These are phyloP conservation scores for Anhinga rufa DNA, from an alignment of 2,113 vertebrate species.

Conservation along the genomic window DNA sequence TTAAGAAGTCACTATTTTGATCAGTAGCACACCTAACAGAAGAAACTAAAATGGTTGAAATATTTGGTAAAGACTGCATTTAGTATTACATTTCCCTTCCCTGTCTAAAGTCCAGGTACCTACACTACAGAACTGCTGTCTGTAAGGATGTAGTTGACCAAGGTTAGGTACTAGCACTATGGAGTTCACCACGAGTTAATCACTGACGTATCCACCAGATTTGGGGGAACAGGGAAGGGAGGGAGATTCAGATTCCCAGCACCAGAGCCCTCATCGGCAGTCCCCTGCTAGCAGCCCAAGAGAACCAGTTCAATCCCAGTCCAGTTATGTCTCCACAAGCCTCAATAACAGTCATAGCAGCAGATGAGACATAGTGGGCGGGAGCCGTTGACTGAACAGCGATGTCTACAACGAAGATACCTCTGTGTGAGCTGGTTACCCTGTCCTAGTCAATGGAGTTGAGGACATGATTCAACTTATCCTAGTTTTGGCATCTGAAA, in stretches of 20 bases:
- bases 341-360: background rate
- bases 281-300: background rate
- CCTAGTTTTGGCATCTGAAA: background rate
- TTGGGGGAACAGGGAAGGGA: background rate
- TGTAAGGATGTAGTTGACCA: background rate
- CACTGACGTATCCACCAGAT: background rate
- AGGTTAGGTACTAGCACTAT: no score
- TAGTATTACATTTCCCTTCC: background rate
- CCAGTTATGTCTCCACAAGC: background rate
- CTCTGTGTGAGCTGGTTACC: background rate
- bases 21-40: background rate
- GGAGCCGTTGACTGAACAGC: background rate
- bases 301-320: background rate
- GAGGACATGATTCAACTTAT: background rate
- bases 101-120: background rate
- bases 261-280: background rate
- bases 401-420: background rate
- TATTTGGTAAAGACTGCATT: background rate
- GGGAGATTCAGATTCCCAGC: background rate
- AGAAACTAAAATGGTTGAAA: background rate
- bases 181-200: background rate
- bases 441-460: rapidly evolving
- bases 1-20: background rate
- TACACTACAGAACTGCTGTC: no score
- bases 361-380: background rate